Evolutionary conservation across 1,140 invertebrate species (phyloP), one percentile per base, ranked within the genome.

Genomic region (Penaeus japonicus): DNA sequence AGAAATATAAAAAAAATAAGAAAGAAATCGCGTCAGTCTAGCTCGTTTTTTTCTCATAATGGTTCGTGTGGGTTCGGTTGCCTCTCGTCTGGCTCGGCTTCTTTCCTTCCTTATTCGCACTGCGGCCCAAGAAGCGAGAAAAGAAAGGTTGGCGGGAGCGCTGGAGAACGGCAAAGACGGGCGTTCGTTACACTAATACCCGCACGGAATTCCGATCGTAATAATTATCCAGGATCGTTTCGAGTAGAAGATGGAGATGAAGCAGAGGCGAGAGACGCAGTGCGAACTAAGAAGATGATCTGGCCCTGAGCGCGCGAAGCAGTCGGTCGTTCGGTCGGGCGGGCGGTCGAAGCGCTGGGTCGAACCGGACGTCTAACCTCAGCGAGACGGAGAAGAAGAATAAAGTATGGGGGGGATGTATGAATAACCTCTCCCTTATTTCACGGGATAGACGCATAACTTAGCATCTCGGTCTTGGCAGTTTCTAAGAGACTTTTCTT

Each of bases 381-480:
- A 47, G 32, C 53, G 39, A 53, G 39, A 70, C 55, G 32, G 57
- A 35, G 22, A 65, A 35, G 22, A 65, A 39, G 24, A 47, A 53
- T 27, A 30, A 53, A 54, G 70, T 32, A 24, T n/a, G 32, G 57
- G 27, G 77, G 84, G 53, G 57, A 30, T 85, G 70, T 85, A 57
- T 77, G 53, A 77, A 81, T 80, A 80, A 54, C 70, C 54, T 54
- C 30, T 57, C 85, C 62, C 75, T 79, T 80, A 59, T 86, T 86
- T 79, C 35, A 81, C 73, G 57, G 39, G 39, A 73, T 59, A 39
- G 57, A 32, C 24, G 53, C 85, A 81, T 85, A 87, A 81, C 32
- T 81, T 87, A 80, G 59, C 47, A 80, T 87, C 80, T 70, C 80
- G 5, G 78, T 81, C 77, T 87, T 87, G 85, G 79, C 77, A 81